Evolutionary conservation across 2,888 invertebrate species (phyloP).

Genomic region (Drosophila kokeensis): DNA sequence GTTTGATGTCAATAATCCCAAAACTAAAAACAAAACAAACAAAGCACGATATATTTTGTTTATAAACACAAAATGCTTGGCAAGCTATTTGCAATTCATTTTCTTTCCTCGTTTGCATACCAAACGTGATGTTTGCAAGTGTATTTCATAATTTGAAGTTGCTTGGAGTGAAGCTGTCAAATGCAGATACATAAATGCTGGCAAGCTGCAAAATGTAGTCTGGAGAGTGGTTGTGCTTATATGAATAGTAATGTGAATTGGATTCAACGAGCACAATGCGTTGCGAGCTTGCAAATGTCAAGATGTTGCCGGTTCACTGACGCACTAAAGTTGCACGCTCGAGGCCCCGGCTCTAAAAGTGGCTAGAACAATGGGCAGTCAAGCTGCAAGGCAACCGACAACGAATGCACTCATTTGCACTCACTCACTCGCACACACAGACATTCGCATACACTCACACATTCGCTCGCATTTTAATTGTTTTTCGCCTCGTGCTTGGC

Average conservation of each 20-base stretch:
- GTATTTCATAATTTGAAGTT: conserved; percentile 53
- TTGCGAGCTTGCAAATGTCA: conserved; percentile 58
- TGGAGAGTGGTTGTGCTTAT: not conserved
- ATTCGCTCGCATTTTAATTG: conserved; percentile 57
- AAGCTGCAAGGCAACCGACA: conserved; percentile 51
- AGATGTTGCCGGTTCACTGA: conserved; percentile 60
- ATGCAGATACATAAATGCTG: conserved; percentile 35
- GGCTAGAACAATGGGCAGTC: conserved; percentile 61
- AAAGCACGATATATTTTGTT: conserved; percentile 52
- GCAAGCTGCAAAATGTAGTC: conserved; percentile 52
- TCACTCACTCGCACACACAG: conserved; percentile 20
- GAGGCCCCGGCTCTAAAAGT: conserved; percentile 19
- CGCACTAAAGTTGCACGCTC: conserved; percentile 38
- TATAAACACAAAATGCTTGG: conserved; percentile 56
- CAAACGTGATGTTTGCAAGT: conserved; percentile 11
- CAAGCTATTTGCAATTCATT: conserved; percentile 48
- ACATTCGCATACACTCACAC: conserved; percentile 8
- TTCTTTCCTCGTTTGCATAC: conserved; percentile 30
- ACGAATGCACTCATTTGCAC: conserved; percentile 53
- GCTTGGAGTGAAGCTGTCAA: conserved; percentile 54
- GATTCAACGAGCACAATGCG: conserved; percentile 10
- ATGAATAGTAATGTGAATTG: conserved; percentile 15
- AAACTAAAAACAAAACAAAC: conserved; percentile 22
- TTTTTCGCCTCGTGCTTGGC: conserved; percentile 67
- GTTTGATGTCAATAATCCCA: not conserved